Evolutionary conservation across 2,888 invertebrate species (phyloP).

Genomic region (Eilema griseolum): DNA sequence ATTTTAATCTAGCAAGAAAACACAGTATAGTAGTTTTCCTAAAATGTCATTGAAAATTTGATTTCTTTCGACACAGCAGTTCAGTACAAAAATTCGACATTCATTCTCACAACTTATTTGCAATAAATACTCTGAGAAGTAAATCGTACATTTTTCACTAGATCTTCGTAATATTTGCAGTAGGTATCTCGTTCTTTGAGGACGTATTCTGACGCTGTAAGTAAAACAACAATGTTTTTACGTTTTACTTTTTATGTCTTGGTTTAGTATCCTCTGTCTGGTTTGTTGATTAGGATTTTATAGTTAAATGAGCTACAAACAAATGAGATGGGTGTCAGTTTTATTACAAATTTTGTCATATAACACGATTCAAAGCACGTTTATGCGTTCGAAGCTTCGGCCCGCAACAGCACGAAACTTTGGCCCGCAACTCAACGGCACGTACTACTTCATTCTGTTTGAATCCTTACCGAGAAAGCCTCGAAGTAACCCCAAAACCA

Average conservation of each 20-base stretch:
- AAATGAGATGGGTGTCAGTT: neutral
- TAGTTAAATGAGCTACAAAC: neutral
- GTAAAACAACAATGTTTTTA: neutral
- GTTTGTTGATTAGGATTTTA: neutral
- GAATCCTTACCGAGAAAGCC: no score
- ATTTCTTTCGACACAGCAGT: no score
- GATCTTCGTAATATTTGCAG: constrained; percentile 5
- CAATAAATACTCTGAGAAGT: constrained; percentile 8
- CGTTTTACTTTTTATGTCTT: neutral
- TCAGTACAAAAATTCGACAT: neutral
- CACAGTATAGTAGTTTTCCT: no score
- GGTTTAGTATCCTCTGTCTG: neutral
- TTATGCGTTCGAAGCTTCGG: no score
- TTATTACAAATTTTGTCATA: neutral
- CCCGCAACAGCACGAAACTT: no score
- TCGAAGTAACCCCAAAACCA: no score
- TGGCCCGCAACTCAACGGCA: no score
- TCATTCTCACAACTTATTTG: neutral
- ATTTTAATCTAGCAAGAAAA: no score
- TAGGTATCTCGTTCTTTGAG: constrained; percentile 6
- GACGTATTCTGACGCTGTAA: neutral
- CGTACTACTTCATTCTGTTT: no score
- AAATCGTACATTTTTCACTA: constrained; percentile 7
- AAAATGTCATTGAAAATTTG: no score
- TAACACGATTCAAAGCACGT: neutral